Evolutionary conservation across 2,113 vertebrate genomes (phyloP).

Genomic region (Bubo blakistoni): DNA sequence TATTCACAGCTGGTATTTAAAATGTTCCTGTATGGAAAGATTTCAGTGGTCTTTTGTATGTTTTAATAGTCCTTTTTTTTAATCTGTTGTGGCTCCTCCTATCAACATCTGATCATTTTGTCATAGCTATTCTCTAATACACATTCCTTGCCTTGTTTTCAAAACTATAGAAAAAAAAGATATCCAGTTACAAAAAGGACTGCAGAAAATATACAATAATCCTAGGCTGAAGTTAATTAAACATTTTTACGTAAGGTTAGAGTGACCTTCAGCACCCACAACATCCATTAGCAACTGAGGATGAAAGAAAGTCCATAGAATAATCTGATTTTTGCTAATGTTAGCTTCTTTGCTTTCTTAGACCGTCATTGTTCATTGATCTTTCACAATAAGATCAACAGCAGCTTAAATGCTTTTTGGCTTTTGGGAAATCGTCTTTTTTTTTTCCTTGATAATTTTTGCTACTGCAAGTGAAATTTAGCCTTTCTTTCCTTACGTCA

Average conservation of each 20-base stretch:
- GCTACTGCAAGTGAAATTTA: not conserved
- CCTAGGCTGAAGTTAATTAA: not conserved
- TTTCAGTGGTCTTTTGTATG: not conserved
- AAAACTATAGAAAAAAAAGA: not conserved
- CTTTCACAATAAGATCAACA: not conserved
- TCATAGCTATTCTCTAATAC: not conserved
- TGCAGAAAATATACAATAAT: not conserved
- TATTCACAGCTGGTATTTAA: not conserved
- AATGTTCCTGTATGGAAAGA: not conserved
- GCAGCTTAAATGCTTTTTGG: not conserved
- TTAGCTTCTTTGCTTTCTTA: not conserved
- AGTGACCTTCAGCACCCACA: not conserved
- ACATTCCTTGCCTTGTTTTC: not conserved
- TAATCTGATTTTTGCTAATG: not conserved
- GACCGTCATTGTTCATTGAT: not conserved
- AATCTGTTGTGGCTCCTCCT: not conserved
- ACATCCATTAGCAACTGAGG: not conserved
- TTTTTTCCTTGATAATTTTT: not conserved
- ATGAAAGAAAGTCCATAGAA: not conserved
- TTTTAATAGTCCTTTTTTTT: not conserved
- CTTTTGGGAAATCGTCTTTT: not conserved
- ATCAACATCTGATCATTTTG: not conserved
- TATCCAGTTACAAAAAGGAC: not conserved
- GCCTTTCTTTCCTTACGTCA: not conserved
- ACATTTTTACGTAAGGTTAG: not conserved